Conservation (phyloP, 2,888 invertebrate genomes). For the Lutraria lutraria region DNA sequence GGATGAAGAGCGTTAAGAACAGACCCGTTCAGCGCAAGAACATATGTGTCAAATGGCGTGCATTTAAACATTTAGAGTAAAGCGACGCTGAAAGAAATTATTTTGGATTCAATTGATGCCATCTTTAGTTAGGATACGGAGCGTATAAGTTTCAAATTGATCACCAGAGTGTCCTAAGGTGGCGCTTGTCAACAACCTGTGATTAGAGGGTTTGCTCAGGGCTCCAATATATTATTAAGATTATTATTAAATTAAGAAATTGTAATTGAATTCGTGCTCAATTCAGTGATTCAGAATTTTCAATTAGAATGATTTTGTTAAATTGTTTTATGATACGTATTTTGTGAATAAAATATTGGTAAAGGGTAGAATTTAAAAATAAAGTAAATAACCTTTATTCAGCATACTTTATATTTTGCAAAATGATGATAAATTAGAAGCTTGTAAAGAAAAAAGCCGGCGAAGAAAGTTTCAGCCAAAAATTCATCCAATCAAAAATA, state of each 20-base stretch:
- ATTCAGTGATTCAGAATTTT: no score
- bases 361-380: no score
- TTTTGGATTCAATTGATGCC: slow-evolving; percentile 53
- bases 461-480: no score
- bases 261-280: not conserved
- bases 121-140: slow-evolving; percentile 56
- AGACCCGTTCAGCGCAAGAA: slow-evolving; percentile 30
- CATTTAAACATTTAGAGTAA: slow-evolving; percentile 39
- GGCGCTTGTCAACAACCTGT: slow-evolving; percentile 31
- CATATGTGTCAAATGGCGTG: slow-evolving; percentile 61
- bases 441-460: no score
- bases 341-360: no score
- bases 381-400: no score
- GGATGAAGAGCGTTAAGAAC: slow-evolving; percentile 38
- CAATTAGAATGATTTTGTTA: no score
- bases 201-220: slow-evolving; percentile 25
- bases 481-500: no score
- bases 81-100: slow-evolving; percentile 29
- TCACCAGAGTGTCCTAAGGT: slow-evolving; percentile 37
- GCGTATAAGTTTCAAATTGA: slow-evolving; percentile 65
- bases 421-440: no score
- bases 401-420: no score
- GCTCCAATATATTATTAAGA: not conserved
- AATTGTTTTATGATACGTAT: no score
- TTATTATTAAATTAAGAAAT: not conserved